Percentiles rank a stretch among this genome's conserved stretches.
These are phyloP conservation scores for Ambastaia sidthimunki DNA, from an alignment of 2,797 vertebrate species.

Conservation along the genomic window DNA sequence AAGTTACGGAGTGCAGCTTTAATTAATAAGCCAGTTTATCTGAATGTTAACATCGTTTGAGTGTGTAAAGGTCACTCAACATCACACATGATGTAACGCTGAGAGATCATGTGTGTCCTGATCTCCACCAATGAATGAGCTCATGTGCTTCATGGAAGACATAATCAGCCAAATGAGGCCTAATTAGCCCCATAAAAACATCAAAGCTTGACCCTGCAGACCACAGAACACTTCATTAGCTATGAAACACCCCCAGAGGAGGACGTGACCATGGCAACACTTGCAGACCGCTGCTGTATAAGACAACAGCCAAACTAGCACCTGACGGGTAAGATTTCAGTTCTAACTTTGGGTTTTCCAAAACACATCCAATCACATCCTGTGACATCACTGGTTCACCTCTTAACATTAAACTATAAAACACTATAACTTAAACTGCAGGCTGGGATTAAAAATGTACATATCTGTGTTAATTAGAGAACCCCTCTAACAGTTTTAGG, in stretches of 20 bases:
- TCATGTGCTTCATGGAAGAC: slow-evolving; percentile 44
- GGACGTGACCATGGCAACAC: slow-evolving; percentile 52
- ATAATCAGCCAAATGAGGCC: slow-evolving; percentile 59
- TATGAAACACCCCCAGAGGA: slow-evolving; percentile 16
- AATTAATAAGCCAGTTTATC: neutral
- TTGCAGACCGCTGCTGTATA: slow-evolving; percentile 31
- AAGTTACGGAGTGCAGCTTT: no score
- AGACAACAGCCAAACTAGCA: slow-evolving; percentile 33
- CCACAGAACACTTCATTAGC: slow-evolving; percentile 52
- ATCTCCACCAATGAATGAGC: slow-evolving; percentile 41
- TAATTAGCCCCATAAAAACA: slow-evolving; percentile 67
- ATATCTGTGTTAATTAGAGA: no score
- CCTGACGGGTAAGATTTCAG: neutral
- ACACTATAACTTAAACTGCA: no score
- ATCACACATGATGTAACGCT: neutral
- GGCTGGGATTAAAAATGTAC: no score
- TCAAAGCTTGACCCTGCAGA: slow-evolving; percentile 67
- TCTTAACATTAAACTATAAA: no score
- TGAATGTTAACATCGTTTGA: neutral
- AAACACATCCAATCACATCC: neutral
- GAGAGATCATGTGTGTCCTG: neutral
- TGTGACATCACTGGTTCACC: no score
- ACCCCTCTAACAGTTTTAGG: no score
- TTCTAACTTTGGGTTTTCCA: neutral
- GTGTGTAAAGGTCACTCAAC: slow-evolving; percentile 1